phyloP scores from a whole-genome alignment of 2,888 invertebrate genomes.

The Lamproptera curius region DNA sequence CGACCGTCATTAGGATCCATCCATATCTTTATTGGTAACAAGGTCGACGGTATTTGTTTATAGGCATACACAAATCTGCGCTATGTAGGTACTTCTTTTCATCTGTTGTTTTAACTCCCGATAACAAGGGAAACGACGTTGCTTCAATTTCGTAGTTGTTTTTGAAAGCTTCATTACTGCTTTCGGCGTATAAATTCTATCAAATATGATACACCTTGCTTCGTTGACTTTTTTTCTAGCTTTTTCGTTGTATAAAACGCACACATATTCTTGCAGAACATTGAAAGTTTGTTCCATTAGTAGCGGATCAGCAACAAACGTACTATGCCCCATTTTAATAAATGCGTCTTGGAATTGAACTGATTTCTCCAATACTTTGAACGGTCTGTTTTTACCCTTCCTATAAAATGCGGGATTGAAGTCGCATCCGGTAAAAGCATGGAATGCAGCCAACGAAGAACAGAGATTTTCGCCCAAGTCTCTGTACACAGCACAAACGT shows the following conservation, averaged over 20 bases:
- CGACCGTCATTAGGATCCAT: conserved; percentile 27
- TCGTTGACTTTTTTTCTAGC: conserved; percentile 24
- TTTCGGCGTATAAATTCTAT: conserved; percentile 28
- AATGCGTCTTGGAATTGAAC: conserved; percentile 24
- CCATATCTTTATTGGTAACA: conserved; percentile 29
- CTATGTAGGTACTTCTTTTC: conserved; percentile 27
- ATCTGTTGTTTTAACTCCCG: conserved; percentile 26
- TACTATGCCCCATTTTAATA: conserved; percentile 21
- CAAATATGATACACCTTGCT: conserved; percentile 25
- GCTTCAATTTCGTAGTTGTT: conserved; percentile 22
- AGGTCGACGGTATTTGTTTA: conserved; percentile 28
- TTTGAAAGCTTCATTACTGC: conserved; percentile 26
- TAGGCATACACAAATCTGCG: conserved; percentile 30
- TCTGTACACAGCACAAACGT: conserved; percentile 21
- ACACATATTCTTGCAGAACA: conserved; percentile 25
- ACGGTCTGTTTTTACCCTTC: conserved; percentile 20
- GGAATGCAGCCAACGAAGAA: conserved; percentile 21
- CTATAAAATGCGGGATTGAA: conserved; percentile 22
- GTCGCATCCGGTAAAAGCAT: conserved; percentile 21
- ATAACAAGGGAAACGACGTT: conserved; percentile 24
- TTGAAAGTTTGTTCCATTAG: conserved; percentile 25
- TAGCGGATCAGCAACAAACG: conserved; percentile 19
- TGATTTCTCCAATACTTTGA: conserved; percentile 22
- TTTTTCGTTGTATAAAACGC: conserved; percentile 25
- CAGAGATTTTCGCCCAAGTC: conserved; percentile 22